Percentiles rank a stretch among this genome's conserved stretches.
Conservation (phyloP, 1,140 invertebrate species). For the Camponotus vicinus region DNA sequence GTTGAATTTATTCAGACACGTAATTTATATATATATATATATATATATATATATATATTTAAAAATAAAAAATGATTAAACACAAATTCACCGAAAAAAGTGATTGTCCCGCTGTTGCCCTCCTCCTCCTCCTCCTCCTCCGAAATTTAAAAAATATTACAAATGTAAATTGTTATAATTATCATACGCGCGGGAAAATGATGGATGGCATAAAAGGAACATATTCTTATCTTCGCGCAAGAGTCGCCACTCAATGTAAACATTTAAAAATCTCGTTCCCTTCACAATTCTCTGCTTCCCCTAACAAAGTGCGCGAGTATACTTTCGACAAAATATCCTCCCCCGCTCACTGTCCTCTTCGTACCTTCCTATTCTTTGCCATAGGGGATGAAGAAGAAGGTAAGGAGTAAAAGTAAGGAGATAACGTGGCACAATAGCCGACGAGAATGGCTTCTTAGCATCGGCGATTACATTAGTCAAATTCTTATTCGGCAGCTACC, state of each 20-base stretch:
- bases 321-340: slow-evolving; percentile 44
- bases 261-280: slow-evolving; percentile 19
- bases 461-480: slow-evolving; percentile 82
- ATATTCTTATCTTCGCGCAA: neutral
- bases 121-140: too few species aligned
- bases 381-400: neutral
- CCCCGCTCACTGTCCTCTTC: slow-evolving; percentile 22
- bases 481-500: slow-evolving; percentile 75
- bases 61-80: too few species aligned
- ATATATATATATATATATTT: too few species aligned
- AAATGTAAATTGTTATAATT: neutral
- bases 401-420: slow-evolving; percentile 58
- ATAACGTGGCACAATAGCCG: slow-evolving; percentile 75
- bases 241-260: slow-evolving; percentile 32
- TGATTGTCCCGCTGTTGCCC: too few species aligned
- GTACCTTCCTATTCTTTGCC: slow-evolving; percentile 45
- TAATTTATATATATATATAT: too few species aligned
- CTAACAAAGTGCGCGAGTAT: slow-evolving; percentile 46
- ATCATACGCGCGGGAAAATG: too few species aligned
- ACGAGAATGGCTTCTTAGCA: slow-evolving; percentile 81
- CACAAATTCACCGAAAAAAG: too few species aligned
- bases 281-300: slow-evolving; percentile 12
- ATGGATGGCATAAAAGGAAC: neutral
- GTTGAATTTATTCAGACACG: too few species aligned
- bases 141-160: neutral